These are phyloP conservation scores for Bembecia ichneumoniformis DNA, from an alignment of 2,888 invertebrate species.

Conservation along the genomic window DNA sequence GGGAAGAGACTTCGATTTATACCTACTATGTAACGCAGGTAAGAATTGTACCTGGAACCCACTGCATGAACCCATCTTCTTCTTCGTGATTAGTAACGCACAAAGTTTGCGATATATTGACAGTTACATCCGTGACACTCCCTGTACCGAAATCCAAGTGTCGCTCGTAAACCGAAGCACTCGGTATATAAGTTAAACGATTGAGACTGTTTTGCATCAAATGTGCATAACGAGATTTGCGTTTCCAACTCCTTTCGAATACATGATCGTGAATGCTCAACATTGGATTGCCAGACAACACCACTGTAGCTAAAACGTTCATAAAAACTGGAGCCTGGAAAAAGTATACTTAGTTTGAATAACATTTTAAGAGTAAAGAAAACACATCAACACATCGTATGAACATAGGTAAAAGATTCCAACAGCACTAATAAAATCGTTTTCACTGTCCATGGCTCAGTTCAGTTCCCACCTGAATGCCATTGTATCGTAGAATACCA, in stretches of 20 bases:
- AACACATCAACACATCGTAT: too few species aligned
- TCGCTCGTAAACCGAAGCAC: conserved; percentile 53
- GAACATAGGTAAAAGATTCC: too few species aligned
- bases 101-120: conserved; percentile 57
- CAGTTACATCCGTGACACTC: conserved; percentile 39
- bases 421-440: too few species aligned
- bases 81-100: conserved; percentile 57
- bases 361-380: too few species aligned
- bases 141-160: conserved; percentile 58
- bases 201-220: conserved; percentile 61
- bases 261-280: conserved; percentile 40
- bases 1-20: too few species aligned
- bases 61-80: conserved; percentile 53
- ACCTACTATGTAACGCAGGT: too few species aligned
- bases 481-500: too few species aligned
- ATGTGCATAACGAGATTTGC: conserved; percentile 36
- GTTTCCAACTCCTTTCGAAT: conserved; percentile 41
- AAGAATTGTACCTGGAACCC: conserved; percentile 47
- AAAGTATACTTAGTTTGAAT: conserved; percentile 6
- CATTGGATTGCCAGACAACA: conserved; percentile 39
- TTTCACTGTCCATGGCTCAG: too few species aligned
- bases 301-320: conserved; percentile 42
- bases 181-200: conserved; percentile 41
- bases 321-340: conserved; percentile 51
- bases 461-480: too few species aligned